A percentile compares a stretch with the other conserved stretches of the same genome.
Evolutionary conservation across 2,888 invertebrate species (phyloP).

Genomic region (Lithodes maja): DNA sequence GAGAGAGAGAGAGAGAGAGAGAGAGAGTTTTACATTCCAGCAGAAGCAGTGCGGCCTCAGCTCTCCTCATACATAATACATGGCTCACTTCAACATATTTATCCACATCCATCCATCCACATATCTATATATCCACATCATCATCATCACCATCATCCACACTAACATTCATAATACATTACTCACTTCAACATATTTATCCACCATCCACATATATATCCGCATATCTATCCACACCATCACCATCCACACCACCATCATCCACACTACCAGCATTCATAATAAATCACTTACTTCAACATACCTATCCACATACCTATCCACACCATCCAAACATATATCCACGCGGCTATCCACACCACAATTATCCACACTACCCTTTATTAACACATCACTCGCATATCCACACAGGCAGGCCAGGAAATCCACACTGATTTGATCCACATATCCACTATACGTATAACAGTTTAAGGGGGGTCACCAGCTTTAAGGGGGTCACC

Average conservation of each 20-base stretch:
- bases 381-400: not conserved
- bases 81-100: constrained; percentile 5
- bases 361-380: not conserved
- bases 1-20: constrained; percentile 8
- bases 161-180: not conserved
- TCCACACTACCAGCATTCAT: not conserved
- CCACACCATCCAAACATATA: not conserved
- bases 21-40: constrained; percentile 49
- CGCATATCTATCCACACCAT: not conserved
- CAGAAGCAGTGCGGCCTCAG: constrained; percentile 45
- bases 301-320: not conserved
- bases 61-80: constrained; percentile 49
- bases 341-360: not conserved
- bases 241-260: not conserved
- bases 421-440: not conserved
- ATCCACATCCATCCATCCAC: constrained; percentile 4
- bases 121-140: not conserved
- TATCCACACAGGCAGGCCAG: not conserved
- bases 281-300: not conserved
- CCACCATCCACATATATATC: too few species aligned
- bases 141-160: not conserved
- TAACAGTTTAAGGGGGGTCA: too few species aligned
- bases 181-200: too few species aligned
- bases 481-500: too few species aligned
- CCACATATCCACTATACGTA: too few species aligned